Base-by-base conservation (phyloP, 2,888 invertebrate species). In the Ischnura elegans region DNA sequence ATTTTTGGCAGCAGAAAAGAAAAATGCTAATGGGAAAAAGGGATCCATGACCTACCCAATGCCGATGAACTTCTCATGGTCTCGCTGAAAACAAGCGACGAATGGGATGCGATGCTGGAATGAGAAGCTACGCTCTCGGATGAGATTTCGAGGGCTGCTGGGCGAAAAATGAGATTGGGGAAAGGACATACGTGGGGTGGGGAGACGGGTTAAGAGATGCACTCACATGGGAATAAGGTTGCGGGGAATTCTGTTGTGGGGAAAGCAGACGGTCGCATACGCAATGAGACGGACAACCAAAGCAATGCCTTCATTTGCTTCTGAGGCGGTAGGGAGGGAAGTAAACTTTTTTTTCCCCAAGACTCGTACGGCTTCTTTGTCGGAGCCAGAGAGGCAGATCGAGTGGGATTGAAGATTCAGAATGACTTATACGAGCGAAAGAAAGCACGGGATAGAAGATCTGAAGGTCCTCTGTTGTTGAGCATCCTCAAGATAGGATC, bases 241-340 rank as follows among this genome's bases (percentile, higher is more conserved):
- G 86, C 45, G 46, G 45, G 42, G 45, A 61, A 87, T 55, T 36
- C 51, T 51, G 61, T 90, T 66, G 61, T 43, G 42, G 25, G 45
- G 42, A 61, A 66, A 61, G 25, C 51, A 42, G 55, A 42, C 87
- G 61, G 90, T 25, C 55, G 90, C 90, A 90, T 90, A 90, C n/a
- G 90, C 90, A 61, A 90, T 90, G 90, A 90, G 90, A 90, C 87
- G 90, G 45, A 61, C 90, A 90, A 90, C 90, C 90, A 43, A 90
- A 61, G 90, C 55, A 61, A 90, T 61, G 90, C 61, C 90, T 90
- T 90, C 90, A 90, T 90, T 90, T 90, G 61, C 61, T 90, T 51
- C 43, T 43, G 21, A 29, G 55, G 51, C 4, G 51, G 21, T 51
- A 29, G 19, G 43, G 86, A 25, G 45, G 8, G 16, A 86, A 51